Percentiles rank a stretch among this genome's conserved stretches.
Conservation (phyloP, 2,888 invertebrate genomes). For the Cetonia aurata region DNA sequence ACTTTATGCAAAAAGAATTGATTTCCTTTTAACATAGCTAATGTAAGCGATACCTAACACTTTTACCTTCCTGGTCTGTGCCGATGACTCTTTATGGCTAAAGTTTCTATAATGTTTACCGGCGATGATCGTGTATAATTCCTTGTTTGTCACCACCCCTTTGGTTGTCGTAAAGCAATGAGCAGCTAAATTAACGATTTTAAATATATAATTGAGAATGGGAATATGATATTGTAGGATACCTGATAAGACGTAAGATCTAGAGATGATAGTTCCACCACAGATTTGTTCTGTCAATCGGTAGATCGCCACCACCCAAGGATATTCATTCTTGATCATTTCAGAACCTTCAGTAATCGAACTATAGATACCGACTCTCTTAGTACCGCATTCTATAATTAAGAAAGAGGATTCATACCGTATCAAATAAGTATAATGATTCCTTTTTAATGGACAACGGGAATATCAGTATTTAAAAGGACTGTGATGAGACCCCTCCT, state of each 20-base stretch:
- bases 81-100: constrained; percentile 51
- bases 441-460: too few species aligned
- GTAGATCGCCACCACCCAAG: constrained; percentile 39
- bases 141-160: constrained; percentile 42
- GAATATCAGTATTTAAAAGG: too few species aligned
- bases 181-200: constrained; percentile 15
- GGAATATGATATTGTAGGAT: constrained; percentile 1
- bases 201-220: background rate
- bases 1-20: background rate
- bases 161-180: constrained; percentile 56
- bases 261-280: constrained; percentile 36
- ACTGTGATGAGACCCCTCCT: background rate
- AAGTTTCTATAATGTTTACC: constrained; percentile 60
- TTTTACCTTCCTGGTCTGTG: constrained; percentile 22
- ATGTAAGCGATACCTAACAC: background rate
- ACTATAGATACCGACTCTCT: constrained; percentile 1
- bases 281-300: constrained; percentile 12
- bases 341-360: constrained; percentile 12
- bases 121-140: constrained; percentile 54
- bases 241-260: constrained; percentile 37
- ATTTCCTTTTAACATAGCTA: background rate
- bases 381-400: constrained; percentile 31
- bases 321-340: constrained; percentile 23
- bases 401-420: background rate
- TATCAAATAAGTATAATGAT: too few species aligned